Conservation (phyloP, 2,113 vertebrate species). For the Furnarius figulus region DNA sequence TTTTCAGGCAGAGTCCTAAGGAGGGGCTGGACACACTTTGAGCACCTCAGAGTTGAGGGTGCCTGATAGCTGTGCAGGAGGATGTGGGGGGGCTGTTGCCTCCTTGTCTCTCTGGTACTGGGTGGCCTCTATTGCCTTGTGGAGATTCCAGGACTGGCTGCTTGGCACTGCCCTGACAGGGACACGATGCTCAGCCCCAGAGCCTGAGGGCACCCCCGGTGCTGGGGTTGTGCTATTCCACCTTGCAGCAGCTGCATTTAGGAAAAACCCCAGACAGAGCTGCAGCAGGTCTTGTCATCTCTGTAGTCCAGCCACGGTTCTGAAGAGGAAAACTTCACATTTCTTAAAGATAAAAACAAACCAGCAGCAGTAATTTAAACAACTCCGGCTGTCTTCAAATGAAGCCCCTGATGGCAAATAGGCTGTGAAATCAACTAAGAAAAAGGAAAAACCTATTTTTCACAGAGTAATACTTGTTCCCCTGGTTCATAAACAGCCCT, state of each 20-base stretch:
- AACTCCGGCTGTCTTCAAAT: neutral
- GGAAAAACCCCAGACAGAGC: neutral
- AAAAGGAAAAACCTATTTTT: neutral
- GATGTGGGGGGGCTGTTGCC: neutral
- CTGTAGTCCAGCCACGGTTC: neutral
- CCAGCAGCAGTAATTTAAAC: neutral
- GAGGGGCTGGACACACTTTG: neutral
- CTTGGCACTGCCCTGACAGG: neutral
- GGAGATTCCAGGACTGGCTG: neutral
- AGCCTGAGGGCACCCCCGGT: neutral
- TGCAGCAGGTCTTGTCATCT: neutral
- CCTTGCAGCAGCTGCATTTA: neutral
- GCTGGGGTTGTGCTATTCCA: neutral
- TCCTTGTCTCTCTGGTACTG: rapidly evolving
- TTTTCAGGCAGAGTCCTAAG: neutral
- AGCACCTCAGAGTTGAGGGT: rapidly evolving
- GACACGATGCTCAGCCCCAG: neutral
- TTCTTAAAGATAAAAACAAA: neutral
- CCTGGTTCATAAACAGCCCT: neutral
- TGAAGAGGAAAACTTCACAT: neutral
- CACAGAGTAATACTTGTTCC: neutral
- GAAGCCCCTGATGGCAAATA: neutral
- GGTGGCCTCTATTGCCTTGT: neutral
- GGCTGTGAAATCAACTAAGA: neutral
- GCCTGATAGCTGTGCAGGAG: rapidly evolving